Base-by-base conservation (phyloP, 2,113 vertebrate genomes). In the Pseudois nayaur region DNA sequence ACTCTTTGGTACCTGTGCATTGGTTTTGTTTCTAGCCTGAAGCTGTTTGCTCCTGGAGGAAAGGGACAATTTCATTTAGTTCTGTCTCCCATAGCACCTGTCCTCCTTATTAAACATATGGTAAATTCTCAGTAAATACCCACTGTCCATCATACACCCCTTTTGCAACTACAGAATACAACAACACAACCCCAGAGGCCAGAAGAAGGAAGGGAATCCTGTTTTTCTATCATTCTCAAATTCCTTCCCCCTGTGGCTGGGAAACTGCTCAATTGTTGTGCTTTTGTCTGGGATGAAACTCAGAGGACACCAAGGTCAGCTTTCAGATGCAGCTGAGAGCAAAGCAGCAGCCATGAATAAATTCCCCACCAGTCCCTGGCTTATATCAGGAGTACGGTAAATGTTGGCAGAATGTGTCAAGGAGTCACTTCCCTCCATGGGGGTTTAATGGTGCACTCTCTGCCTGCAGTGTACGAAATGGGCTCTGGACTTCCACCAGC, bases 211-310 rank as follows among this genome's bases (percentile, higher is more conserved):
- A 59, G 36, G 50, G 67, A 95, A 52, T n/a, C 45, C 59, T 67
- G 52, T 67, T 94, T 93, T 95, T 59, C 27, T 31, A 0, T 85
- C 40, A 54, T 82, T 88, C 36, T 91, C 89, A 83, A 31, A 89
- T 87, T 89, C 40, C 40, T n/a, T 81, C 4, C 29, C 14, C 16
- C 55, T 48, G 23, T 74, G 83, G 29, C n/a, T 90, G 19, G 87
- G 43, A 45, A 87, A 84, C 79, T 79, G 19, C 55, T 96, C 60
- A 91, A 17, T 64, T n/a, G 50, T 36, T 81, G 85, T 89, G 40
- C n/a, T 92, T 85, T 97, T 87, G 50, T 94, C 52, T 60, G 25
- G 74, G 19, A 54, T 89, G 54, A 89, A 97, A 71, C 52, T 79
- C 33, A 52, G 45, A 59, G 36, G 54, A 93, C 36, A 71, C 23